Base-by-base conservation (phyloP, 2,888 invertebrate species). In the Drosophila paranaensis region DNA sequence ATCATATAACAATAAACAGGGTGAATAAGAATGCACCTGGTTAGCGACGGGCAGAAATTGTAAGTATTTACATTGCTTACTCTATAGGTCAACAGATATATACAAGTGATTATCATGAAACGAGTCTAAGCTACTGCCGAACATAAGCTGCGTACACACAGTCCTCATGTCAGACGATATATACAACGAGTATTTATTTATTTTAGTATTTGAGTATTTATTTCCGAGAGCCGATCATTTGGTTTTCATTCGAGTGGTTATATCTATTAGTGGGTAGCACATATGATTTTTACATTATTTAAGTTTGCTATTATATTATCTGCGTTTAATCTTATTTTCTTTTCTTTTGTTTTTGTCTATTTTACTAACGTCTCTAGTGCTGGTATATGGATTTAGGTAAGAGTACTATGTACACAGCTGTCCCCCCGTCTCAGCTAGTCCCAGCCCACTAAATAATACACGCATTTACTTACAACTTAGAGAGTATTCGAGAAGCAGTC, bases 341-440 rank as follows among this genome's bases (percentile, higher is more conserved):
- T 8, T 33, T 33, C 1, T 60, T 30, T 56, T 39, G 6, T 37
- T 50, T 56, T 53, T 57, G 62, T 43, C 51, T 53, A 54, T 62
- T 73, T 55, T 33, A 66, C 76, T 67, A 70, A 70, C 63, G 71
- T 56, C 20, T 68, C 53, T 55, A 63, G 67, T 65, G 62, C 72
- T 68, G 74, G 57, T 71, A 65, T 53, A 25, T 40, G 33, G 33
- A 14, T 53, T 69, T 60, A 64, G 56, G 53, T 68, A 51, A 69
- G 75, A 79, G 75, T 81, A 68, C 65, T 83, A 81, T 82, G 77
- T 83, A 82, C 82, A 79, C 66, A 68, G 81, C 82, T 81, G 71
- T 46, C 39, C 71, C 39, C 71, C 33, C 37, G 51, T 43, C 60
- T 20, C 53, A 79, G 75, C 83, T 76, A 74, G 74, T 65, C 75